Percentiles rank a stretch among this genome's conserved stretches.
Conservation (phyloP, 1,140 invertebrate species). For the Phenacoccus solenopsis region DNA sequence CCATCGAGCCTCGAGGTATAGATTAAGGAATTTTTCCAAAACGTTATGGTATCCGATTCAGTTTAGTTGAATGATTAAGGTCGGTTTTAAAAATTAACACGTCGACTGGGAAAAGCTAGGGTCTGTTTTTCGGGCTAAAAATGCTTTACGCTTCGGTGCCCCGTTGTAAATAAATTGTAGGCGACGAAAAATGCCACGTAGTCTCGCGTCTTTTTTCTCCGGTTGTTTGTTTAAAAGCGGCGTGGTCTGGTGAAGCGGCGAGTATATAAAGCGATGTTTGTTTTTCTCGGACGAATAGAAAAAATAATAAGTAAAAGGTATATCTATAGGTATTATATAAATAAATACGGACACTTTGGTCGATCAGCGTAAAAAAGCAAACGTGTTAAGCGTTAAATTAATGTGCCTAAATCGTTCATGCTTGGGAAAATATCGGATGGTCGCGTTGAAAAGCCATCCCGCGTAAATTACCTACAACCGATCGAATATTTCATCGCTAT, state of each 20-base stretch:
- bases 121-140: background rate
- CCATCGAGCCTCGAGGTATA: background rate
- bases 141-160: background rate
- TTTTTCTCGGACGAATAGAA: too few species aligned
- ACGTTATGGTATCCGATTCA: too few species aligned
- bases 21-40: background rate
- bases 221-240: background rate
- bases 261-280: background rate
- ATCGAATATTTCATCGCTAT: background rate
- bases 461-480: background rate
- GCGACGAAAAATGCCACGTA: background rate
- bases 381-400: background rate
- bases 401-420: background rate
- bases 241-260: background rate
- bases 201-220: too few species aligned
- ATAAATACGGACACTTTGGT: background rate
- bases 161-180: background rate
- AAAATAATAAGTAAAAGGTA: too few species aligned
- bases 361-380: background rate
- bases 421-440: background rate
- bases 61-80: too few species aligned
- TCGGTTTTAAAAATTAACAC: too few species aligned
- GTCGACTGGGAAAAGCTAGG: background rate
- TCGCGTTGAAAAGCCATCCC: background rate
- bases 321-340: too few species aligned